These are phyloP conservation scores for Epistrophella euchroma DNA, from an alignment of 2,888 invertebrate genomes.

Conservation along the genomic window DNA sequence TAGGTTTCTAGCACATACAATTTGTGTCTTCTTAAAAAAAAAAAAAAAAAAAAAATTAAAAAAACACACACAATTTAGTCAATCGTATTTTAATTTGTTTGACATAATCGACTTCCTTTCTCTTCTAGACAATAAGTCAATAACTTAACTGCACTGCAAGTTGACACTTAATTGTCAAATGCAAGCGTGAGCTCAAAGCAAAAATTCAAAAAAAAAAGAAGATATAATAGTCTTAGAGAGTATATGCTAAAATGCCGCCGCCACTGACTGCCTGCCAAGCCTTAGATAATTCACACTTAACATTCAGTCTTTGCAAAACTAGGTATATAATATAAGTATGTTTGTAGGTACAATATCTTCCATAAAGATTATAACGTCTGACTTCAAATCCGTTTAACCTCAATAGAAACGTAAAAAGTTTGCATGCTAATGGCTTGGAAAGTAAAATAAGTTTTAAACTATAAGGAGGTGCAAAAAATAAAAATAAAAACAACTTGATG, in stretches of 20 bases:
- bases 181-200: conserved; percentile 40
- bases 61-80: background rate
- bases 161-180: conserved; percentile 50
- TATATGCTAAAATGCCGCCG: conserved; percentile 6
- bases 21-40: background rate
- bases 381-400: conserved; percentile 68
- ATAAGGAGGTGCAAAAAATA: conserved; percentile 40
- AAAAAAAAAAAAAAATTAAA: background rate
- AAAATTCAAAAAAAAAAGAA: conserved; percentile 26
- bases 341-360: background rate
- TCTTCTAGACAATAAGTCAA: conserved; percentile 36
- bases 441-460: conserved; percentile 31
- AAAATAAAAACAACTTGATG: conserved; percentile 47
- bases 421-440: conserved; percentile 60
- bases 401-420: conserved; percentile 64
- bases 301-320: conserved; percentile 45
- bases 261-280: conserved; percentile 46
- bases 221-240: background rate
- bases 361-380: conserved; percentile 42
- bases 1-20: conserved; percentile 9
- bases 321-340: background rate
- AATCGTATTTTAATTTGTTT: background rate
- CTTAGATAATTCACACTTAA: conserved; percentile 57
- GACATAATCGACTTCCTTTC: conserved; percentile 43
- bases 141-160: conserved; percentile 26